These are phyloP conservation scores for Yasuhikotakia modesta DNA, from an alignment of 2,797 vertebrate species.

Conservation along the genomic window DNA sequence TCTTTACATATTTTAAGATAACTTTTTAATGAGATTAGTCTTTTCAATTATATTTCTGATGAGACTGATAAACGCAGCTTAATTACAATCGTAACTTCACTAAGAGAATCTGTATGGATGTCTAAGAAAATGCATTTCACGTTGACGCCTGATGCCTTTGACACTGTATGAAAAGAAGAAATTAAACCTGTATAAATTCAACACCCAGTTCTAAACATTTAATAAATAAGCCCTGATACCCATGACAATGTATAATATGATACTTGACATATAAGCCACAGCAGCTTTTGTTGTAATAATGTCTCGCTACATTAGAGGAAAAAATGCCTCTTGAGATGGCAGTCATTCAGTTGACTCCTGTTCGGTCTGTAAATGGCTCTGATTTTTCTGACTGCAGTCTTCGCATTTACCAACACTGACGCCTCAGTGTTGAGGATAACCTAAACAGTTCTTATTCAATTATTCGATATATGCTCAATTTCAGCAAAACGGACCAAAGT, in stretches of 20 bases:
- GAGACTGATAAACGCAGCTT: neutral
- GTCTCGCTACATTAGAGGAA: conserved; percentile 16
- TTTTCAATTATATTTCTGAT: conserved; percentile 25
- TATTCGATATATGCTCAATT: conserved; percentile 32
- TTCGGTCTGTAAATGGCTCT: neutral
- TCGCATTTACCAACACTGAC: conserved; percentile 13
- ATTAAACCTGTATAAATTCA: neutral
- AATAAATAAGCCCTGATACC: conserved; percentile 1
- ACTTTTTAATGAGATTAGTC: conserved; percentile 3
- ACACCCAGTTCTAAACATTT: neutral
- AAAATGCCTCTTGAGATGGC: conserved; percentile 29
- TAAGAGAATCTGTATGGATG: neutral
- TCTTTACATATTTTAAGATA: conserved; percentile 23
- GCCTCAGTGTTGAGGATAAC: conserved; percentile 4
- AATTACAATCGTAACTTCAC: neutral
- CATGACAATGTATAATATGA: neutral
- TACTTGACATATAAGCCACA: conserved; percentile 15
- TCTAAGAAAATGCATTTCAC: neutral
- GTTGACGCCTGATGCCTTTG: neutral
- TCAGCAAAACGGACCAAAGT: conserved; percentile 5
- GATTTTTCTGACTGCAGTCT: neutral
- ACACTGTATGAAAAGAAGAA: neutral
- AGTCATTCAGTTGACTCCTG: conserved; percentile 5
- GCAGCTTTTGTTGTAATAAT: conserved; percentile 10
- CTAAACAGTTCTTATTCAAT: conserved; percentile 32